These are phyloP conservation scores for Stigmatopora argus DNA, from an alignment of 2,113 vertebrate genomes.

Conservation along the genomic window DNA sequence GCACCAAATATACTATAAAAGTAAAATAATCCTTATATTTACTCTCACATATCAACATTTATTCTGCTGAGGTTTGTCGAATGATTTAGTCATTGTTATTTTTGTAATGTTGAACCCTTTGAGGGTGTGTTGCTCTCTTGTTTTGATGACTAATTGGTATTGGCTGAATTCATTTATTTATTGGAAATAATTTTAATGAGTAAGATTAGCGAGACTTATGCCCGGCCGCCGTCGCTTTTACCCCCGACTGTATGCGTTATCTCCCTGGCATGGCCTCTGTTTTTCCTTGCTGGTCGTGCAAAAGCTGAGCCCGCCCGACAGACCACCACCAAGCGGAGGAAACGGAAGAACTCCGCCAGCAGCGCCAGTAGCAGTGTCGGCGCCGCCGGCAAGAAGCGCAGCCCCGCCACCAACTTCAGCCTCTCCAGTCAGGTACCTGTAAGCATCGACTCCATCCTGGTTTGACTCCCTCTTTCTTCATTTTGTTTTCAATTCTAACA, in stretches of 20 bases:
- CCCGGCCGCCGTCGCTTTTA: constrained; percentile 22
- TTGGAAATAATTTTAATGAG: too few species aligned
- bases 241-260: constrained; percentile 58
- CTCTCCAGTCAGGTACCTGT: constrained; percentile 99
- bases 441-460: constrained; percentile 85
- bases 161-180: too few species aligned
- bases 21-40: too few species aligned
- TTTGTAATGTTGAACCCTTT: too few species aligned
- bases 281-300: constrained; percentile 61
- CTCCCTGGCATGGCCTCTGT: constrained; percentile 61
- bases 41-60: too few species aligned
- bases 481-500: constrained; percentile 1
- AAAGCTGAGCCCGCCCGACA: constrained; percentile 96
- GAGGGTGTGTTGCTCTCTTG: too few species aligned
- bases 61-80: too few species aligned
- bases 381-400: constrained; percentile 89
- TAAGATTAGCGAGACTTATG: neutral
- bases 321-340: constrained; percentile 93
- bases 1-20: too few species aligned
- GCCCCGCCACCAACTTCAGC: constrained; percentile 87
- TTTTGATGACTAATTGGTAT: too few species aligned
- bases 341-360: constrained; percentile 98
- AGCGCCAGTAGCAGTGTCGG: constrained; percentile 92
- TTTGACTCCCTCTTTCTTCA: constrained; percentile 38
- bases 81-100: too few species aligned